Evolutionary conservation across 2,797 vertebrate genomes (phyloP).

Genomic region (Neosilurus hyrtlii): DNA sequence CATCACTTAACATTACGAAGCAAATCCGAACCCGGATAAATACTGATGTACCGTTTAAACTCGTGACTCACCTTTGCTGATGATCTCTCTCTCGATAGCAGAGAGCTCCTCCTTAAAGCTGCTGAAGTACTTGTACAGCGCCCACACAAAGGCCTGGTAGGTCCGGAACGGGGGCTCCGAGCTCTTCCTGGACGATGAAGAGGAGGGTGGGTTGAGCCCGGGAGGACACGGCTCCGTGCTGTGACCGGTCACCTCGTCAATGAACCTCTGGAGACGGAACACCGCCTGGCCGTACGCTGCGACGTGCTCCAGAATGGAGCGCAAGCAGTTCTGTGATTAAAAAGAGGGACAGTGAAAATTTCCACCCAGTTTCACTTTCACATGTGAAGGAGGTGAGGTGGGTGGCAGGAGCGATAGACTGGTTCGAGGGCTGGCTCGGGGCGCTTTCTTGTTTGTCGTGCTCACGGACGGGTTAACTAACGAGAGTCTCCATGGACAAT

Average conservation of each 20-base stretch:
- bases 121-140: conserved; percentile 92
- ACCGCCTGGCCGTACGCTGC: conserved; percentile 93
- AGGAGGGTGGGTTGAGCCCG: conserved; percentile 65
- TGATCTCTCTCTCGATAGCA: conserved; percentile 86
- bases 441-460: no score
- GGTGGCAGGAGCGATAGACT: no score
- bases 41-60: no score
- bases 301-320: conserved; percentile 88
- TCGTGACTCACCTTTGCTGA: conserved; percentile 79
- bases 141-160: conserved; percentile 98
- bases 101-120: conserved; percentile 91
- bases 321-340: conserved; percentile 81
- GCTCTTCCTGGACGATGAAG: conserved; percentile 74
- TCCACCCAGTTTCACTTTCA: neutral
- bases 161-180: conserved; percentile 91
- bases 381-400: no score
- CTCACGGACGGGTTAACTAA: no score
- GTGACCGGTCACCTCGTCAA: conserved; percentile 93
- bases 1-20: neutral
- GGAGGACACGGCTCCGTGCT: conserved; percentile 74
- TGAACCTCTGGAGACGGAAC: conserved; percentile 89
- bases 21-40: neutral
- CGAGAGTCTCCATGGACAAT: no score
- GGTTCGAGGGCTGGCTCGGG: no score
- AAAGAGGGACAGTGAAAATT: neutral